Evolutionary conservation across 2,113 vertebrate species (phyloP), one percentile per base, ranked within the genome.

Genomic region (Pycnonotus jocosus): DNA sequence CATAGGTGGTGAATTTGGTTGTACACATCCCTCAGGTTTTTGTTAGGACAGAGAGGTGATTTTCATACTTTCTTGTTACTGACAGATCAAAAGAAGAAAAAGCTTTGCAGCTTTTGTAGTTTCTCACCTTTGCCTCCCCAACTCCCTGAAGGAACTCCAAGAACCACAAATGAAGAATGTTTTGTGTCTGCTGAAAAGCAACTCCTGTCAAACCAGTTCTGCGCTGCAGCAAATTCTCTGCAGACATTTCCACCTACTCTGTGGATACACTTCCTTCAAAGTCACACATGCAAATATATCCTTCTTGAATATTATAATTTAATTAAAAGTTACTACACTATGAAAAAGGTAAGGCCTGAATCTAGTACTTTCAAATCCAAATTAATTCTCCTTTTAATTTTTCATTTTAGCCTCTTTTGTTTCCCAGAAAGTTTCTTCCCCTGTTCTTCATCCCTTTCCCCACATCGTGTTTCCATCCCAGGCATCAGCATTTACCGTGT

Each of bases 131-230:
- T 72, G 48, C 44, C 57, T 56, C 31, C 23, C 8, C 33, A 68
- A 37, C 9, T 56, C 66, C n/a, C 28, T 45, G 18, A 80, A 61
- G 28, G 20, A 69, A 51, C 14, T 77, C 50, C 82, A 82, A 31
- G 20, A 83, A 25, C 42, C 33, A 45, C 0, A 7, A 96, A 82
- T 11, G 19, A 80, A 73, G 31, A 77, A 33, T 5, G 17, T 18
- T 84, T 62, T 50, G 15, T 70, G 65, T 77, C 72, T 83, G 42
- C 33, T 53, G 9, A 58, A 70, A 89, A 94, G 33, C 25, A 38
- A 31, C 71, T 83, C 92, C 64, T 77, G 94, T 62, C 90, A 81
- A 93, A 95, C 94, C 60, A 90, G 87, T 78, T 84, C 56, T n/a
- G 11, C 70, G 45, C 20, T 38, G 54, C 53, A 82, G 45, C 11